Conservation (phyloP, 1,140 invertebrate genomes). For the Sminthurinus signatus region DNA sequence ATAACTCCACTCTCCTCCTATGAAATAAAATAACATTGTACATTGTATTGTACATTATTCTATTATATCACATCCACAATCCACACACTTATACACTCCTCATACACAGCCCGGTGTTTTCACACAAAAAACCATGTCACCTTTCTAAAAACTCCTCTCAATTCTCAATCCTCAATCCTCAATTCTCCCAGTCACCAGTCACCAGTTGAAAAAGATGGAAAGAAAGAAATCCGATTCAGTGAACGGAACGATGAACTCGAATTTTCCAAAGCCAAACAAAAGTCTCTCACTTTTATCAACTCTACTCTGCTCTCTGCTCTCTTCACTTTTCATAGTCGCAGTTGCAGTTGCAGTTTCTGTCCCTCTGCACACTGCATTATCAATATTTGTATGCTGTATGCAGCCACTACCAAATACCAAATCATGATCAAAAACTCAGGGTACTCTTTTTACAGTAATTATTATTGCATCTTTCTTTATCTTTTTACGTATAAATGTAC, state of each 20-base stretch:
- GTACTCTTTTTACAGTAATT: too few relatives aligned
- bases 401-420: too few relatives aligned
- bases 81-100: neutral
- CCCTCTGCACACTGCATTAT: neutral
- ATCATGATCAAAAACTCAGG: too few relatives aligned
- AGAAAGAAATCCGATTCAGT: constrained; percentile 17
- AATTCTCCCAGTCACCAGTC: too few relatives aligned
- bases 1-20: too few relatives aligned
- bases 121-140: constrained; percentile 33
- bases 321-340: neutral
- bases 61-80: neutral
- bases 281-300: too few relatives aligned
- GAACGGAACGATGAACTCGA: constrained; percentile 40
- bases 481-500: too few relatives aligned
- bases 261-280: constrained; percentile 28
- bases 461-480: too few relatives aligned
- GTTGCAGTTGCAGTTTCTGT: too few relatives aligned
- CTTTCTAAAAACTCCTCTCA: constrained; percentile 33
- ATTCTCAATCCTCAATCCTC: too few relatives aligned
- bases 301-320: too few relatives aligned
- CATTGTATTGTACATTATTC: neutral
- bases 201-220: neutral
- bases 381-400: neutral
- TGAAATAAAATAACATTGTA: neutral
- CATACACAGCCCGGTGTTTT: constrained; percentile 28